A percentile compares a stretch with the other conserved stretches of the same genome.
Evolutionary conservation across 1,140 invertebrate genomes (phyloP).

Genomic region (Penaeus japonicus): DNA sequence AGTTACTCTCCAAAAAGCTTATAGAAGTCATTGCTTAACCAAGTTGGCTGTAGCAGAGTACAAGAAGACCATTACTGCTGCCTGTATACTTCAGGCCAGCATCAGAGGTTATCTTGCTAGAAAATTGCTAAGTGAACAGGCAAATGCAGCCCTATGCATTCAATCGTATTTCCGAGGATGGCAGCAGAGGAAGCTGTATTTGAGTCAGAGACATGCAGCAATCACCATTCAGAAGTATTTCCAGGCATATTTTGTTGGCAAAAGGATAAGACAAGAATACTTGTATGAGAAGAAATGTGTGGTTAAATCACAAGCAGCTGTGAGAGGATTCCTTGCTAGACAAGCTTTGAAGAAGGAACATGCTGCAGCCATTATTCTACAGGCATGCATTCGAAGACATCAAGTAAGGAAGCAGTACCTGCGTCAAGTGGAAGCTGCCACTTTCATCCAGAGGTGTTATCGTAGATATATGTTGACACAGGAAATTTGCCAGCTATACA

Average conservation of each 20-base stretch:
- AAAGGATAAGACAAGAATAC: conserved; percentile 17
- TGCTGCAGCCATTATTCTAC: background rate
- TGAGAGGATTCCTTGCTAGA: background rate
- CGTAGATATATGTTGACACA: conserved; percentile 11
- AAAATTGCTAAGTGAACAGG: too few relatives aligned
- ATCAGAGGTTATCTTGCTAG: too few relatives aligned
- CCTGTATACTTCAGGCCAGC: too few relatives aligned
- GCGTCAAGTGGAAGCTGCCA: conserved; percentile 17
- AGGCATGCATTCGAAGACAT: conserved; percentile 18
- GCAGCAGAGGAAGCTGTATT: background rate
- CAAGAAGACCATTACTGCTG: too few relatives aligned
- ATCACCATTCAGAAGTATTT: conserved; percentile 34
- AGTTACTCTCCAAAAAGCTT: background rate
- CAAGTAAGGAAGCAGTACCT: background rate
- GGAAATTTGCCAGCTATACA: background rate
- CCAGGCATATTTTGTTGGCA: background rate
- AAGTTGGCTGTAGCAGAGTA: too few relatives aligned
- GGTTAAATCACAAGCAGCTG: conserved; percentile 34
- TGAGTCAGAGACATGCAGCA: conserved; percentile 7
- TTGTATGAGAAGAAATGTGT: background rate
- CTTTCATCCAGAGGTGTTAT: conserved; percentile 22
- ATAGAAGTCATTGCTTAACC: too few relatives aligned
- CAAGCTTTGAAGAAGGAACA: background rate
- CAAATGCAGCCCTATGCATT: conserved; percentile 13
- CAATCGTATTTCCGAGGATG: conserved; percentile 19